Base-by-base conservation (phyloP, 1,140 invertebrate species). In the Dreissena polymorpha region DNA sequence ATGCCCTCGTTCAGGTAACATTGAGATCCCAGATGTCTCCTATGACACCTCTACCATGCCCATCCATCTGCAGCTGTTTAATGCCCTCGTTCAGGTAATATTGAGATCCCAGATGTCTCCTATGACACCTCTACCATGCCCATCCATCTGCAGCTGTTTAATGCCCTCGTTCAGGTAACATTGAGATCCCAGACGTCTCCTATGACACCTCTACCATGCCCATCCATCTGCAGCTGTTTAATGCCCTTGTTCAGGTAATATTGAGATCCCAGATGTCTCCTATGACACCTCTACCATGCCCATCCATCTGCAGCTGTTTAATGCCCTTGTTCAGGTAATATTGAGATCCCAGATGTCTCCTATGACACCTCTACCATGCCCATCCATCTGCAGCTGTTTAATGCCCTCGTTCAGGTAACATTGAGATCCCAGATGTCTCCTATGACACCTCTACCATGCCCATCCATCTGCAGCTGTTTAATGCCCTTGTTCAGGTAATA, bases 41-140 rank as follows among this genome's bases (percentile, higher is more conserved):
- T 91, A 89, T 88, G 67, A 95, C 70, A 81, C 99, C 18, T 96
- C 97, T n/a, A 96, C 97, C 89, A 93, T 99, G 86, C 98, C 98
- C 0, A 95, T 98, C 83, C 96, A 98, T 79, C 92, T 99, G 67
- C 98, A 99, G 91, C 97, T 99, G 68, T 97, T 98, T 86, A 96
- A 98, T 92, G 96, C 97, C 90, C 92, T 99, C 8, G 91, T 99
- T 13, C 96, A 97, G 94, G 97, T n/a, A n/a, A n/a, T n/a, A 27
- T 71, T 18, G 87, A 86, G 55, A 83, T 87, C 29, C 70, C 85
- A n/a, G 86, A 88, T 60, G 86, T 85, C 29, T 85, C 86, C 21
- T 91, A 89, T 88, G 67, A 95, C 70, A 81, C 99, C 18, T 96
- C 97, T n/a, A 96, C 97, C 89, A 93, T 99, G 86, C 98, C 98